Conservation (phyloP, 2,113 vertebrate species). For the Damaliscus lunatus region DNA sequence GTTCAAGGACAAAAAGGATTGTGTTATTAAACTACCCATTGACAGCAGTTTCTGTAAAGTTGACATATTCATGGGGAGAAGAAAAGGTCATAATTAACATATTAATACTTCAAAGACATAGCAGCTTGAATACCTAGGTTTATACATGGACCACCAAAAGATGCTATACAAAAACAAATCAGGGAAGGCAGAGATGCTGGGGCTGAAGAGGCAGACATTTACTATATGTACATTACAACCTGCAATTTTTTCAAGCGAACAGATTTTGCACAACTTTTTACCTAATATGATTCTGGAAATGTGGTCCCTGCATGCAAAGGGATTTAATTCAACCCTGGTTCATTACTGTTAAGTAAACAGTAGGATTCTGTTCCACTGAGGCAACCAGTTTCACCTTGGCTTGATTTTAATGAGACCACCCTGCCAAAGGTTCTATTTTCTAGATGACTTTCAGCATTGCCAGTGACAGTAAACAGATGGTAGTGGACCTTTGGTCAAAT, state of each 20-base stretch:
- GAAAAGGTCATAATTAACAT: neutral
- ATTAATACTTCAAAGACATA: neutral
- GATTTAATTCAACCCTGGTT: neutral
- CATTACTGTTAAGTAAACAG: neutral
- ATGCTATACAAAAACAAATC: neutral
- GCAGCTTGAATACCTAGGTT: neutral
- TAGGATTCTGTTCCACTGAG: neutral
- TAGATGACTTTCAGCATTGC: slow-evolving; percentile 7
- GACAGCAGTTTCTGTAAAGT: neutral
- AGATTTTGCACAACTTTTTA: neutral
- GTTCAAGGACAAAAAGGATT: neutral
- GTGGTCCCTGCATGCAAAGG: rapidly evolving
- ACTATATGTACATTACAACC: neutral
- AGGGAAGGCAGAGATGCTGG: neutral
- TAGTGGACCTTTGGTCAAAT: neutral
- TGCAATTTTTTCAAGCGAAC: neutral
- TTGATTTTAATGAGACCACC: neutral
- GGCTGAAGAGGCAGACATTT: neutral
- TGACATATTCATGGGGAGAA: neutral
- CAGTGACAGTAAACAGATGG: neutral
- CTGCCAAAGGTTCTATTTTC: neutral
- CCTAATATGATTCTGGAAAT: neutral
- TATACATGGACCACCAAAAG: neutral
- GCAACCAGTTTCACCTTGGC: neutral
- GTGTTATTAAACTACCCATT: neutral